Evolutionary conservation across 2,113 vertebrate species (phyloP), one percentile per base, ranked within the genome.

Genomic region (Chaetura pelagica): DNA sequence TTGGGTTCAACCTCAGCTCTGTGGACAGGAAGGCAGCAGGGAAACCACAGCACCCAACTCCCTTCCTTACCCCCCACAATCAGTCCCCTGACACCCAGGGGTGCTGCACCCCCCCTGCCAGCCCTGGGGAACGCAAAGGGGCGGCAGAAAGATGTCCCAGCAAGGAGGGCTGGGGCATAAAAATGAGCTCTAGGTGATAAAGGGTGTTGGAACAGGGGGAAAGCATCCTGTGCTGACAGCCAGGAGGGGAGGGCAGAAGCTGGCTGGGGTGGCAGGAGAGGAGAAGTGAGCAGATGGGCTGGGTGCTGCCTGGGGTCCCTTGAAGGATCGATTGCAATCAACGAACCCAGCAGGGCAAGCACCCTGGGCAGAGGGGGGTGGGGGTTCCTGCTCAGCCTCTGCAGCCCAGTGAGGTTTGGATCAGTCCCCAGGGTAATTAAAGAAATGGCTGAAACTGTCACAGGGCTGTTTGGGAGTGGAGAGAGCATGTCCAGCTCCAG

Each of bases 1-100:
- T 0, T 1, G 2, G 57, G 62, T n/a, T 67, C 15, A 1, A 40
- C 34, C 34, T 19, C 59, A 52, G 6, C 23, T 23, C 46, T 0
- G 2, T 6, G n/a, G 8, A 5, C 0, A 0, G 79, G 61, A 64
- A 83, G 32, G 48, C 64, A 42, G 54, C 1, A 2, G 48, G n/a
- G 49, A 51, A 82, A 55, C 15, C 61, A 34, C 8, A 15, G 74
- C 78, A 78, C 32, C 30, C 88, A 34, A 34, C 16, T 74, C 23
- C 67, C 27, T 27, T n/a, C 32, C 67, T 44, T 30, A 44, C 49
- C n/a, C 63, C 42, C n/a, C n/a, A n/a, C 21, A 34, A 86, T 12
- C 79, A 10, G 1, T 2, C 26, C 12, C 57, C 44, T 3, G 7
- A 29, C 58, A 51, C 2, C 2, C 0, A 57, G 20, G 35, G 14